Evolutionary conservation across 2,888 invertebrate genomes (phyloP), one percentile per base, ranked within the genome.

Genomic region (Rhamphomyia laevipes): DNA sequence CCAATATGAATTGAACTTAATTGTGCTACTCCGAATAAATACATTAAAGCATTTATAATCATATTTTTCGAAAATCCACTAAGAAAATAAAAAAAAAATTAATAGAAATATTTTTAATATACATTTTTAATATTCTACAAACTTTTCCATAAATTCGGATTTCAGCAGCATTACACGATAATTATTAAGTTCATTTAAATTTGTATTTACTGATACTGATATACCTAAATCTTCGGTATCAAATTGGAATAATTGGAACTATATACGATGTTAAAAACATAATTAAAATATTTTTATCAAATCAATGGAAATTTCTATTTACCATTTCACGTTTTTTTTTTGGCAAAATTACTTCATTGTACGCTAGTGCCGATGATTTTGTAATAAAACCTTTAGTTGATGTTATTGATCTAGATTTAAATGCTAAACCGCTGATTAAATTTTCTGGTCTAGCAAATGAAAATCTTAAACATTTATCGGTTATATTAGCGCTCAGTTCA

Each of bases 61-160:
- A 67, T 62, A 47, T 65, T 69, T 35, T 66, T 62, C 1, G 70
- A 67, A 52, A 69, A 69, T n/a, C 68, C 70, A 54, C 70, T 70
- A 41, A 2, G 57, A 53, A 44, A 4, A 21, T 31, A 37, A 47
- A 17, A 16, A 18, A 41, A 30, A 27, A 46, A 31, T 37, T 4
- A 16, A 30, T 15, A 44, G 4, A 27, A 27, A 27, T 27, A 6
- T 9, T 27, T 7, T 27, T 27, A 7, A n/a, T n/a, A n/a, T n/a
- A n/a, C 23, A 27, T 6, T 21, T 21, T 21, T 21, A 4, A 7
- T 2, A 27, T 27, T 6, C 4, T 27, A 48, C 49, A 16, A 61
- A 70, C 70, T 70, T 70, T 51, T 70, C 69, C 59, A 66, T 66
- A 30, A 68, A 67, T 47, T 70, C 70, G 1, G 69, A 68, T 53